Percentiles rank a stretch among this genome's conserved stretches.
Evolutionary conservation across 2,888 invertebrate genomes (phyloP).

Genomic region (Lampropteryx suffumata): DNA sequence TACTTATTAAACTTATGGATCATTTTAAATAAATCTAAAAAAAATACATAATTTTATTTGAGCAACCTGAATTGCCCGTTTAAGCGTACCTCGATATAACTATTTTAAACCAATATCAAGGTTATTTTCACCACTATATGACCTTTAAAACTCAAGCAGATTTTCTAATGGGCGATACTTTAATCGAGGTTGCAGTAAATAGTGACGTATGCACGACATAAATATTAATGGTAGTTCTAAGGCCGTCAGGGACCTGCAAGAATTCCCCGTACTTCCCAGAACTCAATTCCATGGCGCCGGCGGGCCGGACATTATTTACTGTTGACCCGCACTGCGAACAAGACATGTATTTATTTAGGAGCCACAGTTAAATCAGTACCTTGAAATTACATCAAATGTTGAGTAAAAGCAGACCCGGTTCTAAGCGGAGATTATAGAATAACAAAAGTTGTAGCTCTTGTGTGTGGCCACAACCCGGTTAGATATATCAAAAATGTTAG

Average conservation of each 20-base stretch:
- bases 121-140: too few relatives aligned
- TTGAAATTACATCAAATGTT: background rate
- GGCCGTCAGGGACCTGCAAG: conserved; percentile 65
- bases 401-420: background rate
- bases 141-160: background rate
- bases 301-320: conserved; percentile 60
- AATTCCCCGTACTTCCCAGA: conserved; percentile 67
- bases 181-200: conserved; percentile 33
- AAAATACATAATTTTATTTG: too few relatives aligned
- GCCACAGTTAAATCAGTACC: background rate
- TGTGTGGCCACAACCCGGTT: too few relatives aligned
- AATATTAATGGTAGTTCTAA: conserved; percentile 68
- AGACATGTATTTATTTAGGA: conserved; percentile 1
- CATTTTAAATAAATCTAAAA: too few relatives aligned
- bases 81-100: too few relatives aligned
- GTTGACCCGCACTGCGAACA: conserved; percentile 24
- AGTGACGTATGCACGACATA: conserved; percentile 53
- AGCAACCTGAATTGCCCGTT: too few relatives aligned
- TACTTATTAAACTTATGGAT: too few relatives aligned
- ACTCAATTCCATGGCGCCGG: conserved; percentile 70
- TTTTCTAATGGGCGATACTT: conserved; percentile 10
- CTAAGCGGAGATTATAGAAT: too few relatives aligned
- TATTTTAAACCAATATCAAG: too few relatives aligned
- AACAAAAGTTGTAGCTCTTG: too few relatives aligned
- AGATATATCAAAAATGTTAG: too few relatives aligned